A percentile compares a stretch with the other conserved stretches of the same genome.
Evolutionary conservation across 2,888 invertebrate genomes (phyloP).

Genomic region (Allolobophora icterica): DNA sequence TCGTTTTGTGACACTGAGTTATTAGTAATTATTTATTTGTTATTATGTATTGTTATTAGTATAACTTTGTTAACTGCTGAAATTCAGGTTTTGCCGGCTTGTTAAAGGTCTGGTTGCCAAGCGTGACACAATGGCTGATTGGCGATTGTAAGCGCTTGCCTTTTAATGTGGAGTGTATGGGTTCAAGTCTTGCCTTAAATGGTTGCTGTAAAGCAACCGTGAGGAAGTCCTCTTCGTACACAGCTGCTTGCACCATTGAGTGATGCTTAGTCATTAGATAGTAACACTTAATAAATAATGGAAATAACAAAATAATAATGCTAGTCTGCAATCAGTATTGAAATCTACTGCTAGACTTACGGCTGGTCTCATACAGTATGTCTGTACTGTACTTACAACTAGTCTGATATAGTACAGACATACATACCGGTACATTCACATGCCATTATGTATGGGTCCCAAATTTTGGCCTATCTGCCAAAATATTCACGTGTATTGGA

Average conservation of each 20-base stretch:
- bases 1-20: neutral
- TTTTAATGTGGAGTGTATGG: neutral
- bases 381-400: neutral
- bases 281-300: neutral
- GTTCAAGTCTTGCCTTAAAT: neutral
- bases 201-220: neutral
- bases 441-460: neutral
- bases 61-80: neutral
- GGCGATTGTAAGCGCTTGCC: too few relatives aligned
- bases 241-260: neutral
- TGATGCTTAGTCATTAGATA: neutral
- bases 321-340: neutral
- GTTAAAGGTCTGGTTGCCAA: too few relatives aligned
- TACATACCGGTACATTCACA: neutral
- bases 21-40: neutral
- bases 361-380: neutral
- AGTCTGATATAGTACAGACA: neutral
- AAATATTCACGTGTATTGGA: neutral
- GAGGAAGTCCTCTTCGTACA: neutral
- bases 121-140: too few relatives aligned
- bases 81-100: neutral
- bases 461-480: neutral
- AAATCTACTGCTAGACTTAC: neutral
- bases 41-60: neutral
- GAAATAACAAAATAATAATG: neutral